Conservation (phyloP, 1,140 invertebrate species). For the Drosophila sechellia region DNA sequence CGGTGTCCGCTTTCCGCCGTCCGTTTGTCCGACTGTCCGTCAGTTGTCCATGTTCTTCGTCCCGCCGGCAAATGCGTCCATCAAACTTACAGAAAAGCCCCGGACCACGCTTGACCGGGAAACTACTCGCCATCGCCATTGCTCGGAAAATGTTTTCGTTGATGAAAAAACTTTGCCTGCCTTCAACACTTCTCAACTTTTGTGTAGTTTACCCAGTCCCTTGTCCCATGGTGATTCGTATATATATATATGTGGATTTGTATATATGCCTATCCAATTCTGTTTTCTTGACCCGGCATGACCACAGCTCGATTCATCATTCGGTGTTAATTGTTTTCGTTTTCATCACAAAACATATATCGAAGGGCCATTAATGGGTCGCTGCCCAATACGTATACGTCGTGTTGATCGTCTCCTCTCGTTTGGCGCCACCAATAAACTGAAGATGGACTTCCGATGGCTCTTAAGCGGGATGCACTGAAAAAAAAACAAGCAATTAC, state of each 20-base stretch:
- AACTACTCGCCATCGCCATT: conserved; percentile 56
- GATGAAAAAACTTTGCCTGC: conserved; percentile 81
- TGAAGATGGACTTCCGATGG: conserved; percentile 72
- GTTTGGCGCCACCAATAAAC: conserved; percentile 74
- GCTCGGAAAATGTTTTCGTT: conserved; percentile 76
- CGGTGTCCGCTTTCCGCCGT: conserved; percentile 14
- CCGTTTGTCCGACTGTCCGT: conserved; percentile 5
- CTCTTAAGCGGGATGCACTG: conserved; percentile 25
- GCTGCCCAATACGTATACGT: conserved; percentile 53
- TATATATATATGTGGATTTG: conserved; percentile 21
- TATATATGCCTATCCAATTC: conserved; percentile 24
- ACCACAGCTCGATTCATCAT: conserved; percentile 69
- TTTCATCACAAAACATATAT: conserved; percentile 78
- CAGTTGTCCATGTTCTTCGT: conserved; percentile 19
- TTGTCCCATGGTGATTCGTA: not conserved
- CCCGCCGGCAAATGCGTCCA: conserved; percentile 43
- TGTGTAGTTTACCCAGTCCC: conserved; percentile 65
- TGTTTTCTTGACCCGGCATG: conserved; percentile 21
- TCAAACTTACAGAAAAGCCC: conserved; percentile 61
- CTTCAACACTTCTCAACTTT: conserved; percentile 81
- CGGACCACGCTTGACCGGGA: conserved; percentile 68
- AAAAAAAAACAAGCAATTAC: not conserved
- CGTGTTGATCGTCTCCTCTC: conserved; percentile 26
- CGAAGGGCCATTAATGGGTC: conserved; percentile 67
- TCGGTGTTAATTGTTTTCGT: conserved; percentile 82